Evolutionary conservation across 2,797 vertebrate species (phyloP).

Genomic region (Pipistrellus pygmaeus): DNA sequence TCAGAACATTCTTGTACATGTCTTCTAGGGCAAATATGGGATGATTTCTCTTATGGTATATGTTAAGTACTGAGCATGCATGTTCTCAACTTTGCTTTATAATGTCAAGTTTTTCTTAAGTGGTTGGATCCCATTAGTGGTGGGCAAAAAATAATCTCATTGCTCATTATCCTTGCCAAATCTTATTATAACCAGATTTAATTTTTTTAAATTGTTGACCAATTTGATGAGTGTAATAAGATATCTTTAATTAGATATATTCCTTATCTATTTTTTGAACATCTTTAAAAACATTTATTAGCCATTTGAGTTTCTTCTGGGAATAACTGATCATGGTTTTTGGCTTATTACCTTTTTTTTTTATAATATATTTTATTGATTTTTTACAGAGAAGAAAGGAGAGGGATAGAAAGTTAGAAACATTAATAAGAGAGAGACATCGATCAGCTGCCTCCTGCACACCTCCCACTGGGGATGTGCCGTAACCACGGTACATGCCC

Average conservation of each 20-base stretch:
- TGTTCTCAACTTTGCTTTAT: neutral
- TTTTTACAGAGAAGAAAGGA: too few relatives aligned
- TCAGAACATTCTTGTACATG: neutral
- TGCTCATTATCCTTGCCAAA: neutral
- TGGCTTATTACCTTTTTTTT: neutral
- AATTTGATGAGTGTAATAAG: neutral
- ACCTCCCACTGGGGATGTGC: too few relatives aligned
- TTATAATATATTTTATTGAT: too few relatives aligned
- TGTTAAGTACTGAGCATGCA: neutral
- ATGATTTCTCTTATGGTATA: neutral
- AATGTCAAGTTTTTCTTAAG: neutral
- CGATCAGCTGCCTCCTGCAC: too few relatives aligned
- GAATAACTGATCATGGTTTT: neutral
- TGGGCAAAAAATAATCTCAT: neutral
- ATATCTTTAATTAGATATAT: neutral
- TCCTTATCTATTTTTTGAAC: neutral
- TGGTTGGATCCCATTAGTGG: neutral
- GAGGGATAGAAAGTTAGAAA: too few relatives aligned
- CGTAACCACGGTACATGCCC: too few relatives aligned
- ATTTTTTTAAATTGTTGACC: neutral
- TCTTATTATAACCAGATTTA: neutral
- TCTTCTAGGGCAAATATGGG: conserved; percentile 1
- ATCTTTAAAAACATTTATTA: conserved; percentile 49
- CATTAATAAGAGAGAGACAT: too few relatives aligned
- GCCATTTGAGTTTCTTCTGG: conserved; percentile 24